Base-by-base conservation (phyloP, 2,888 invertebrate genomes). In the Hirtodrosophila confusa region DNA sequence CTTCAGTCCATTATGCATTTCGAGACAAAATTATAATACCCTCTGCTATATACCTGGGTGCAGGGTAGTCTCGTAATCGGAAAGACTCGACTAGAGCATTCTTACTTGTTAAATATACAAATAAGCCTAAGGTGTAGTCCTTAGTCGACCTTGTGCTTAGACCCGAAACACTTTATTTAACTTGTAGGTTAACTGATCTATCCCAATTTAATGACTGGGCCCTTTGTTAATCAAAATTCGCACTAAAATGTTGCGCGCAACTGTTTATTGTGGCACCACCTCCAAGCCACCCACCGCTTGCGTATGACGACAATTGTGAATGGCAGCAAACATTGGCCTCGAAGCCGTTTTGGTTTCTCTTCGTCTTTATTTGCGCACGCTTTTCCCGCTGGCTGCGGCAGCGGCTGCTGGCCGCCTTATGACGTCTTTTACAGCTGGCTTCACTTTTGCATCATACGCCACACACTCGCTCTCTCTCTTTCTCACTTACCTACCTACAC, bases 351-450 rank as follows among this genome's bases (percentile, higher is more conserved):
- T 33, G 51, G 31, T 43, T 41, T 48, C 50, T 60, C 47, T 64
- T 57, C 44, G 37, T 60, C 64, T 67, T 48, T 49, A 29, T 55
- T 62, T 57, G 35, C 31, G 31, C 31, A 9, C 31, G 6, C 31
- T 31, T 31, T 31, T 31, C 6, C 7, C 31, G 31, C 9, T 31
- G 9, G 31, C 31, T 7, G 31, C 31, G 31, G 6, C 27, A 6
- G 27, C 27, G 27, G 9, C 31, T 31, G 35, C 45, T 60, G 60
- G 41, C 43, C 55, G 67, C 62, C 66, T 62, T 78, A 67, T 82
- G 86, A 82, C 82, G 82, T 82, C 78, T 82, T 75, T 82, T 57
- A 69, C 72, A 68, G 71, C 86, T 73, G 66, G 49, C 66, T 40
- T 44, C 50, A 40, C 47, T 63, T 67, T 55, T 50, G 48, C 62